Conservation (phyloP, 1,140 invertebrate genomes). For the Apis florea region DNA sequence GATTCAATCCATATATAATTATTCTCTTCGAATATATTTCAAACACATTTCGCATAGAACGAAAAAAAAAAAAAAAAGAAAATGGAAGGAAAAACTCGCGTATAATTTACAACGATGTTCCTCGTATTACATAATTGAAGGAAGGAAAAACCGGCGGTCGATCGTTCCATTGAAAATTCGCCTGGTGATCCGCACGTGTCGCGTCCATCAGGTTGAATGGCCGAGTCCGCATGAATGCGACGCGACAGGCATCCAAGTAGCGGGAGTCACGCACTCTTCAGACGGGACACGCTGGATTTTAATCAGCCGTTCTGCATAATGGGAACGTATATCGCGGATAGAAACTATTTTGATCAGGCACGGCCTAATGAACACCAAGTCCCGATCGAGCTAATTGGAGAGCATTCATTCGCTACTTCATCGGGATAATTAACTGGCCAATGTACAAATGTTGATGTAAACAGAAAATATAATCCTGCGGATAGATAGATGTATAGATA, state of each 20-base stretch:
- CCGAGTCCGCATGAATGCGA: constrained; percentile 18
- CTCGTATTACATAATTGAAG: not conserved
- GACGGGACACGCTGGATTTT: constrained; percentile 35
- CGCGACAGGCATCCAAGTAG: constrained; percentile 28
- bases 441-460: not conserved
- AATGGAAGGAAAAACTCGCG: too few relatives aligned
- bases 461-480: constrained; percentile 10
- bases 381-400: constrained; percentile 41
- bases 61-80: not conserved
- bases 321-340: not conserved
- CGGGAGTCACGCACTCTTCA: constrained; percentile 19
- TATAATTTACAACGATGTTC: not conserved
- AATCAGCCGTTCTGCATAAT: constrained; percentile 31
- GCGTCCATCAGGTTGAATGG: constrained; percentile 16
- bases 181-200: not conserved
- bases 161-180: constrained; percentile 20
- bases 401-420: constrained; percentile 5
- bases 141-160: constrained; percentile 2
- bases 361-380: constrained; percentile 13
- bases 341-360: constrained; percentile 32
- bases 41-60: not conserved
- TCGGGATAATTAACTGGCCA: constrained; percentile 24
- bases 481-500: not conserved
- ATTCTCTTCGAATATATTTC: not conserved
- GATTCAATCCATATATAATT: too few relatives aligned